phyloP scores from a whole-genome alignment of 1,140 invertebrate genomes.

The Sinella curviseta region DNA sequence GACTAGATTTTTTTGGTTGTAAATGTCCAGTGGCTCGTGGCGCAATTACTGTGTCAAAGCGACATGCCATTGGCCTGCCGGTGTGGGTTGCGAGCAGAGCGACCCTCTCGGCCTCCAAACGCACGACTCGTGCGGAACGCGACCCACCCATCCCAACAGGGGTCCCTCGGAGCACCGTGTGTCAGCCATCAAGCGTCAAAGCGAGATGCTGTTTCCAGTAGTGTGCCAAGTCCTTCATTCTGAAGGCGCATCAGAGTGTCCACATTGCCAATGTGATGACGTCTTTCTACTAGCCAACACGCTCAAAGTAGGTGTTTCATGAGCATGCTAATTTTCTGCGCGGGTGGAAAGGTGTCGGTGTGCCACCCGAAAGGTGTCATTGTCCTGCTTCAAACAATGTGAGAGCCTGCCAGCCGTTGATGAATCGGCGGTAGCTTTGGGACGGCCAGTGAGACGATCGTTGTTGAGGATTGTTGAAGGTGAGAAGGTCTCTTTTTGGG shows the following conservation, averaged over 20 bases:
- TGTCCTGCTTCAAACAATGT: slow-evolving; percentile 70
- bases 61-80: slow-evolving; percentile 73
- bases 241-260: slow-evolving; percentile 77
- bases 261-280: slow-evolving; percentile 86
- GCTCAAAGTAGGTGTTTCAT: slow-evolving; percentile 79
- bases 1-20: too few species aligned
- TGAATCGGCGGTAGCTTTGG: slow-evolving; percentile 79
- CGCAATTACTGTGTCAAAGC: slow-evolving; percentile 75
- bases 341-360: slow-evolving; percentile 93
- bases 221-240: slow-evolving; percentile 94
- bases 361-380: slow-evolving; percentile 93
- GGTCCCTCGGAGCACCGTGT: too few species aligned
- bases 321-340: slow-evolving; percentile 71
- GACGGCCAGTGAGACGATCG: slow-evolving; percentile 74
- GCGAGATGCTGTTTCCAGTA: slow-evolving; percentile 90
- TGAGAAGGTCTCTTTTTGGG: slow-evolving; percentile 90
- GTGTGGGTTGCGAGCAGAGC: slow-evolving; percentile 93
- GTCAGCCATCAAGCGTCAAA: slow-evolving; percentile 77
- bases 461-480: slow-evolving; percentile 89
- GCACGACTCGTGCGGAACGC: too few species aligned
- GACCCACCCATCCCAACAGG: too few species aligned
- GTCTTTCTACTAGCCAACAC: slow-evolving; percentile 71
- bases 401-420: slow-evolving; percentile 81
- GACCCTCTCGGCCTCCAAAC: slow-evolving; percentile 74
- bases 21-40: too few species aligned